A percentile compares a stretch with the other conserved stretches of the same genome.
phyloP scores from a whole-genome alignment of 1,140 invertebrate genomes.

The Hermetia illucens region DNA sequence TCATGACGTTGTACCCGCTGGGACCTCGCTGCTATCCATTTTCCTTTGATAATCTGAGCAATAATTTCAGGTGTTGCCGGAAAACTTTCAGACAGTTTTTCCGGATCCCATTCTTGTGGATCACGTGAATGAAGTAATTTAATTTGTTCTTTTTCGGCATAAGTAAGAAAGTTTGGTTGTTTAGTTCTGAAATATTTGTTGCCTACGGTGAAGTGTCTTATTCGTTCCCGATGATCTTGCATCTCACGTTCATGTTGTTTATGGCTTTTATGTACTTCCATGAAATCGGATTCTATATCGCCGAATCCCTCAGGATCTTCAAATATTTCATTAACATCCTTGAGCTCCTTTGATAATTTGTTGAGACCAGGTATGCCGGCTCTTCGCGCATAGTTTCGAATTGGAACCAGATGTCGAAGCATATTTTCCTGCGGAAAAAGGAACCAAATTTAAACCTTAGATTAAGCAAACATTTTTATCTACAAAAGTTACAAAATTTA shows the following conservation, averaged over 20 bases:
- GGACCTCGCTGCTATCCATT: slow-evolving; percentile 42
- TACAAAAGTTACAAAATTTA: no score
- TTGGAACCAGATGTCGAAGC: no score
- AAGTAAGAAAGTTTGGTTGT: slow-evolving; percentile 62
- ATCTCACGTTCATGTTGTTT: slow-evolving; percentile 30
- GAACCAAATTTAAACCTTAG: no score
- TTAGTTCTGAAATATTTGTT: slow-evolving; percentile 60
- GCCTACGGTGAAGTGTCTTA: slow-evolving; percentile 44
- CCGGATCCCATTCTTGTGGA: slow-evolving; percentile 56
- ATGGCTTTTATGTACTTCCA: slow-evolving; percentile 25
- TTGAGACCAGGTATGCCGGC: no score
- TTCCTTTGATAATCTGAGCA: slow-evolving; percentile 41
- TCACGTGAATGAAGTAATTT: slow-evolving; percentile 46
- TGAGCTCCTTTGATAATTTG: no score
- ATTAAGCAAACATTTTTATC: no score
- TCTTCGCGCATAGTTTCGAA: no score
- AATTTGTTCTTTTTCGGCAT: slow-evolving; percentile 72
- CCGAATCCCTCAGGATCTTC: slow-evolving; percentile 30
- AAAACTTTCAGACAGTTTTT: slow-evolving; percentile 63
- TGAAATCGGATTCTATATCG: slow-evolving; percentile 36
- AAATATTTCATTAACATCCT: background rate
- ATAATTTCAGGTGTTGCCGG: slow-evolving; percentile 49
- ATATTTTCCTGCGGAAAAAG: no score
- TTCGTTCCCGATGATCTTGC: slow-evolving; percentile 23
- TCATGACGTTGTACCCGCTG: slow-evolving; percentile 47